Percentiles rank a stretch among this genome's conserved stretches.
Evolutionary conservation across 1,140 invertebrate species (phyloP).

Genomic region (Penaeus japonicus): DNA sequence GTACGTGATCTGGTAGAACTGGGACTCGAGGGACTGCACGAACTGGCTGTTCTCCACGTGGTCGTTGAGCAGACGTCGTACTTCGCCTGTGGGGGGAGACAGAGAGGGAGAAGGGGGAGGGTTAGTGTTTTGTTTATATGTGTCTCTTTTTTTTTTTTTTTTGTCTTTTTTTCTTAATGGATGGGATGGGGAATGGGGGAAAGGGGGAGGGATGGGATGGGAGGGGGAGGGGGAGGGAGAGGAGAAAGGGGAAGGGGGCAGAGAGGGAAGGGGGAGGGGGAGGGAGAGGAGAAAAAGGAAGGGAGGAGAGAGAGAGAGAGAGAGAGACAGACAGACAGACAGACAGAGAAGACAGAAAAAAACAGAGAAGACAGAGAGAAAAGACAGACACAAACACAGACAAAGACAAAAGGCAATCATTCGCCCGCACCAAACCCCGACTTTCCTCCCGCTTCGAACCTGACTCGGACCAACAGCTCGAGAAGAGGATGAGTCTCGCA

Average conservation of each 20-base stretch:
- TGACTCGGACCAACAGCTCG: no score
- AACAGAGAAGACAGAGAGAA: neutral
- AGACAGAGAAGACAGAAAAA: neutral
- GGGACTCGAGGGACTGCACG: conserved; percentile 85
- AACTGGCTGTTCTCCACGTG: conserved; percentile 91
- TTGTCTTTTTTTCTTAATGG: conserved; percentile 10
- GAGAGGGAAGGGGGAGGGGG: neutral
- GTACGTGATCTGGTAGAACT: conserved; percentile 94
- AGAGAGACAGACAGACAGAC: neutral
- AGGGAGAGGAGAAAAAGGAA: neutral
- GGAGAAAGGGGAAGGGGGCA: neutral
- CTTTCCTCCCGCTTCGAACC: no score
- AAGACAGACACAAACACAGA: neutral
- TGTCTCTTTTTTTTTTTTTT: neutral
- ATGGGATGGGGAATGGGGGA: neutral
- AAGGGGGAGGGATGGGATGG: neutral
- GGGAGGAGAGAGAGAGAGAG: neutral
- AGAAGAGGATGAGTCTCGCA: no score
- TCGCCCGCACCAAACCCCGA: no score
- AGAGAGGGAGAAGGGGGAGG: neutral
- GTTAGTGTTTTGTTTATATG: neutral
- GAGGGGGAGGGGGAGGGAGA: no score
- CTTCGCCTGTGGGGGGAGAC: conserved; percentile 74
- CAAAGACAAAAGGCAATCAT: neutral
- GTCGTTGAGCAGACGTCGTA: conserved; percentile 84